Evolutionary conservation across 2,888 invertebrate species (phyloP).

Genomic region (Caenorhabditis imperialis): DNA sequence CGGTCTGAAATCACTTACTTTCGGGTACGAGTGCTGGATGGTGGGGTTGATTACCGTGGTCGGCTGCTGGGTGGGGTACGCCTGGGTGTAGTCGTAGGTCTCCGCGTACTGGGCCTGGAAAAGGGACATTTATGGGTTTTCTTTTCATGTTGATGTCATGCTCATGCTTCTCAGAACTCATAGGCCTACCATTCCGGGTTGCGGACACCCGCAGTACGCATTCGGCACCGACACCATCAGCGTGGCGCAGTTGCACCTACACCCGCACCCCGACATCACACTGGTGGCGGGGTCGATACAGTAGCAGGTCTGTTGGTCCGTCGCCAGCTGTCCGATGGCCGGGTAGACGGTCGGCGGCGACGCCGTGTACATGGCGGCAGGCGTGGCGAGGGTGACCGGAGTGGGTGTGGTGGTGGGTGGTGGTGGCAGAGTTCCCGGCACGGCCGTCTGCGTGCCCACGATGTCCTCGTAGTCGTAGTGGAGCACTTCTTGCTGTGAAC

Average conservation of each 20-base stretch:
- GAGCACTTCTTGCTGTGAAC: conserved; percentile 25
- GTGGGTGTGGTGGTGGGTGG: conserved; percentile 20
- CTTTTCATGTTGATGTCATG: background rate
- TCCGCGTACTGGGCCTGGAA: conserved; percentile 37
- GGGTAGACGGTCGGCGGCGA: conserved; percentile 49
- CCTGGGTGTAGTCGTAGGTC: conserved; percentile 50
- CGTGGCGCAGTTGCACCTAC: conserved; percentile 61
- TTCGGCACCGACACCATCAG: conserved; percentile 61
- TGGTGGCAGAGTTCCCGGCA: conserved; percentile 45
- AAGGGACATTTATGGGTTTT: background rate
- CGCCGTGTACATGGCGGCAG: conserved; percentile 16
- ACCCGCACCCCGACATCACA: conserved; percentile 59
- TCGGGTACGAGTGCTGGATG: conserved; percentile 2
- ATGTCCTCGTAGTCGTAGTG: conserved; percentile 8
- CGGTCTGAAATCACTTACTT: conserved; percentile 27
- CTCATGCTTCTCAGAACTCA: background rate
- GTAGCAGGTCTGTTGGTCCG: conserved; percentile 59
- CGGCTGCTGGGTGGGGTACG: conserved; percentile 16
- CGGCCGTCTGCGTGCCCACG: conserved; percentile 38
- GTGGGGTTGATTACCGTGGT: conserved; percentile 25
- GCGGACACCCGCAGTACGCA: conserved; percentile 66
- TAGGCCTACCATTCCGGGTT: conserved; percentile 42
- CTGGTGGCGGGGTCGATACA: conserved; percentile 59
- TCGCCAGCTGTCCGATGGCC: conserved; percentile 57
- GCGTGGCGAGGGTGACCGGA: conserved; percentile 10